A percentile compares a stretch with the other conserved stretches of the same genome.
Evolutionary conservation across 1,140 invertebrate genomes (phyloP).

Genomic region (Bradysia coprophila): DNA sequence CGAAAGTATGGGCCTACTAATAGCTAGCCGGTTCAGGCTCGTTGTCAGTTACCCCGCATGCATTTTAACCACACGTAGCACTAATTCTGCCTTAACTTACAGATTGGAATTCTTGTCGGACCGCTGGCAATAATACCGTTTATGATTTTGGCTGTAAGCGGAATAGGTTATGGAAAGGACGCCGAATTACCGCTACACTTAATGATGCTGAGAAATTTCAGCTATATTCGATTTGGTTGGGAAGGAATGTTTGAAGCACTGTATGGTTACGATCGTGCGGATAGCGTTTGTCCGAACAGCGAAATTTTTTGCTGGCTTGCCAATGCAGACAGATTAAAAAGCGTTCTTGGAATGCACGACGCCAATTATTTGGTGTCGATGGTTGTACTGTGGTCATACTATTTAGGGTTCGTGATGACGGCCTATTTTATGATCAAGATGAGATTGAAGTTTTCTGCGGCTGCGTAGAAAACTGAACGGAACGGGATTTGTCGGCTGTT

Average conservation of each 20-base stretch:
- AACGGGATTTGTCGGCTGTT: too few relatives aligned
- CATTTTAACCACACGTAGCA: too few relatives aligned
- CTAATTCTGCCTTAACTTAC: constrained; percentile 21
- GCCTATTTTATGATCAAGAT: constrained; percentile 17
- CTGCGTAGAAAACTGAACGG: too few relatives aligned
- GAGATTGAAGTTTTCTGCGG: too few relatives aligned
- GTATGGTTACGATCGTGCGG: constrained; percentile 50
- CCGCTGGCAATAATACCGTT: constrained; percentile 51
- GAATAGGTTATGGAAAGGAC: constrained; percentile 41
- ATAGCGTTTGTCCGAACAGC: constrained; percentile 40
- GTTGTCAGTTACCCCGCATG: too few relatives aligned
- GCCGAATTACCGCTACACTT: constrained; percentile 43
- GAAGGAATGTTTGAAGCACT: constrained; percentile 61
- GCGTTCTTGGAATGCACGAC: constrained; percentile 18
- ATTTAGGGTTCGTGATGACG: constrained; percentile 14
- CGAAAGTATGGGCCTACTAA: constrained; percentile 51
- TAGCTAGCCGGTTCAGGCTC: constrained; percentile 47
- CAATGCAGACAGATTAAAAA: constrained; percentile 29
- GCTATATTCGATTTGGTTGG: constrained; percentile 56
- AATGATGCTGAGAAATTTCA: constrained; percentile 57
- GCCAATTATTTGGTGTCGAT: constrained; percentile 15
- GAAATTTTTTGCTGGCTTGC: constrained; percentile 51
- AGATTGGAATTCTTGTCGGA: constrained; percentile 66
- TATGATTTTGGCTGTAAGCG: constrained; percentile 58
- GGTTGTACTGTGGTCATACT: constrained; percentile 13